Evolutionary conservation across 2,113 vertebrate species (phyloP).

Genomic region (Heterotilapia buettikoferi): DNA sequence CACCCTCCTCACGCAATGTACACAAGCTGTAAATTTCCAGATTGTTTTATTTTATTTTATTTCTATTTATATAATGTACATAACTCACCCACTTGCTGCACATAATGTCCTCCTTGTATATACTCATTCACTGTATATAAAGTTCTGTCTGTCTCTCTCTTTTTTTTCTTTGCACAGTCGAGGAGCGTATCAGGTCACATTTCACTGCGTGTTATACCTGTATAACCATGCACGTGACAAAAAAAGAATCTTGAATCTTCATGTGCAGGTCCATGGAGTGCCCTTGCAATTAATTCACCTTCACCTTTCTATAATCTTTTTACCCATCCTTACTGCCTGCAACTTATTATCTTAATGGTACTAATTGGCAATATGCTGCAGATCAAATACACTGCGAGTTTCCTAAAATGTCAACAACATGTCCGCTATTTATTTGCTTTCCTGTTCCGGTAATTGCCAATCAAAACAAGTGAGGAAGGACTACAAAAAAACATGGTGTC

Average conservation of each 20-base stretch:
- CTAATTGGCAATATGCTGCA: neutral
- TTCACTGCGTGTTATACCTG: no score
- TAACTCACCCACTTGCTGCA: no score
- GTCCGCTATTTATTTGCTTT: neutral
- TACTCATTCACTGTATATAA: no score
- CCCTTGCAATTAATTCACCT: neutral
- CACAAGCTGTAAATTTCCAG: no score
- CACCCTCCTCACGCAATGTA: no score
- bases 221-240: no score
- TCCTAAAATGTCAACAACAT: neutral
- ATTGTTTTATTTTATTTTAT: no score
- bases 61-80: no score
- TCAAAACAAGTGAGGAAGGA: neutral
- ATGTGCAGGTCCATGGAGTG: neutral
- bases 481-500: neutral
- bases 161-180: no score
- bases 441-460: neutral
- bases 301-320: neutral
- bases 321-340: neutral
- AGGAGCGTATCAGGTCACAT: no score
- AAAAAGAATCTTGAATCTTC: neutral
- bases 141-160: no score
- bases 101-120: no score
- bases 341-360: neutral
- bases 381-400: neutral